Evolutionary conservation across 2,797 vertebrate genomes (phyloP).

Genomic region (Phoxinus dragarum): DNA sequence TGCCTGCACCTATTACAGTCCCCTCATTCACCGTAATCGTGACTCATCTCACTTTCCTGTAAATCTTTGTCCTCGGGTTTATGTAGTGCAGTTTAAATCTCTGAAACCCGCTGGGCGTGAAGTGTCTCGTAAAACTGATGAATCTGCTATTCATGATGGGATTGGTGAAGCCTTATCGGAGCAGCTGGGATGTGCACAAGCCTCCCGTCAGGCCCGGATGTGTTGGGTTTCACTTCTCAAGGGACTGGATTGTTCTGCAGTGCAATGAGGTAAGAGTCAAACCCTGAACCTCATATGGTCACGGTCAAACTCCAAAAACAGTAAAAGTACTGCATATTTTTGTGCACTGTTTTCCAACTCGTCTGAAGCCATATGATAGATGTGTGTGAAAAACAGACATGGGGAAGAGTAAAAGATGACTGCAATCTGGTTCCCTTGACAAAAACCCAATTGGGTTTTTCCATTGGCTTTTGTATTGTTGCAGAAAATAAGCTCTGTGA

Average conservation of each 20-base stretch:
- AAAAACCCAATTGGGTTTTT: not conserved
- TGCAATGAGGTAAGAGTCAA: not conserved
- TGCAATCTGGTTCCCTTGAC: not conserved
- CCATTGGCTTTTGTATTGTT: not conserved
- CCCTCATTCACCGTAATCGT: conserved; percentile 26
- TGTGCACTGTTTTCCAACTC: not conserved
- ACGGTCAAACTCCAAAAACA: not conserved
- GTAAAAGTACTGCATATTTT: not conserved
- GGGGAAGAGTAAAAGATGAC: not conserved
- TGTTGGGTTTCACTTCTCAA: conserved; percentile 21
- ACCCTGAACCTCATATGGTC: not conserved
- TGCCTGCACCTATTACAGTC: conserved; percentile 27
- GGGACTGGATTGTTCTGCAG: not conserved
- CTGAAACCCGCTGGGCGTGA: conserved; percentile 30
- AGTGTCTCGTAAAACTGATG: conserved; percentile 15
- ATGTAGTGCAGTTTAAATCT: conserved; percentile 31
- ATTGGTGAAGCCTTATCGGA: conserved; percentile 6
- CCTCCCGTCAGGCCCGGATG: not conserved
- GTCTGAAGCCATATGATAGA: not conserved
- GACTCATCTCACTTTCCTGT: conserved; percentile 39
- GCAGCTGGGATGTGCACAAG: not conserved
- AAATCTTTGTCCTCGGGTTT: conserved; percentile 42
- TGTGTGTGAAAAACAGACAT: not conserved
- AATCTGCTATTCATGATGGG: conserved; percentile 36
- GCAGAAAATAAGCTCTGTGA: not conserved